Base-by-base conservation (phyloP, 2,113 vertebrate species). In the Cephalopholis sonnerati region DNA sequence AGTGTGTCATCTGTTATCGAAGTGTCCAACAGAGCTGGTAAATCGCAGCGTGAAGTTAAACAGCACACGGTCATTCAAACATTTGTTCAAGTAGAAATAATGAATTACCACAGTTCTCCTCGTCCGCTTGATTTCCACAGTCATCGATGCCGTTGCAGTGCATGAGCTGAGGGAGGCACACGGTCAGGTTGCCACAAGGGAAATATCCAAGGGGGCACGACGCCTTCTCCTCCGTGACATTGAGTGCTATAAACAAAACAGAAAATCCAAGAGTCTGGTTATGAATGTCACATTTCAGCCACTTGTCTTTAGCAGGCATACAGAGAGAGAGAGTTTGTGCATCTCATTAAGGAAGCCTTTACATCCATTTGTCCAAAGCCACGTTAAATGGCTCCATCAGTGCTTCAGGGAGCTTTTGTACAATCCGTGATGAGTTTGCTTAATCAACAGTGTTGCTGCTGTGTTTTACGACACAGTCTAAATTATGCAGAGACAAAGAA, bases 141-240 rank as follows among this genome's bases (percentile, higher is more conserved):
- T 99, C 97, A 12, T 99, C 96, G 65, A 96, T 95, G 1, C 98
- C 97, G 0, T 99, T 98, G 67, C 98, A 99, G 83, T 99, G 98
- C 59, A 99, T 95, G 3, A 95, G 90, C 82, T 99, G 98, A 2
- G 98, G 98, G 77, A 99, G 95, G 77, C 98, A 99, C 81, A 95
- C 93, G 1, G 93, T 97, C 82, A 96, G 87, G 76, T 99, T 99
- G 41, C 98, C 98, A 72, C 98, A 99, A 0, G 98, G 97, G 82
- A 99, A 99, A 83, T 96, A 97, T 80, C 98, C 98, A 9, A 99
- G 94, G 5, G 97, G 95, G 20, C 98, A 99, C 0, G 76, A 25
- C 16, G 66, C 54, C 68, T 55, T 91, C 84, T 95, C 95, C 79
- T 95, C 90, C 0, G 90, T 92, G 25, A 93, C 77, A 84, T 96